Conservation (phyloP, 2,888 invertebrate genomes). For the Alsophila aescularia region DNA sequence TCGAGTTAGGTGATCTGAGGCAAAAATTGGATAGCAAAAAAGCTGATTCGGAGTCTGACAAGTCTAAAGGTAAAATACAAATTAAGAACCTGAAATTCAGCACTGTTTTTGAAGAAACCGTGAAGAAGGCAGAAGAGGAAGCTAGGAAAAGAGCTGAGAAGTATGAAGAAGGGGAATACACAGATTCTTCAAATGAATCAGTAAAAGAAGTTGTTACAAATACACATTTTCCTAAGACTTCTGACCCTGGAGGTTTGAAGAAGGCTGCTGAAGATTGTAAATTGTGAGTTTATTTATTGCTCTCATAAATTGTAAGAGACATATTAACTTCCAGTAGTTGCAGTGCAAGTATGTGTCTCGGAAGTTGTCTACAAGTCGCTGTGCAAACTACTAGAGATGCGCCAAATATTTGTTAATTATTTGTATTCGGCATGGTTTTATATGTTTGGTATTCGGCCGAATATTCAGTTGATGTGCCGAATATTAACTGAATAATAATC, state of each 20-base stretch:
- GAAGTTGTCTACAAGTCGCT: no score
- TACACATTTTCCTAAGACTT: conserved; percentile 75
- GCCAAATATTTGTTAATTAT: no score
- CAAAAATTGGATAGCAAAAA: conserved; percentile 49
- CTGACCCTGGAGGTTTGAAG: conserved; percentile 78
- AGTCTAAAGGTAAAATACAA: conserved; percentile 84
- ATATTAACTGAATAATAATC: no score
- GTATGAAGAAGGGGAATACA: conserved; percentile 87
- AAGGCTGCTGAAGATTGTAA: conserved; percentile 79
- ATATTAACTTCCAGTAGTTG: no score
- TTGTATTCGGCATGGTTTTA: no score
- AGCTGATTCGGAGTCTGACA: conserved; percentile 61
- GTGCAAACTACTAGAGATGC: no score
- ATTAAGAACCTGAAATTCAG: conserved; percentile 89
- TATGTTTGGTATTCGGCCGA: no score
- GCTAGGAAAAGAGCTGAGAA: conserved; percentile 85
- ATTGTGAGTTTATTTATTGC: no score
- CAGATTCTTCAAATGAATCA: conserved; percentile 73
- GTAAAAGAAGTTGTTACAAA: conserved; percentile 65
- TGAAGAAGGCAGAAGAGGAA: conserved; percentile 86
- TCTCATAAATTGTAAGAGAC: no score
- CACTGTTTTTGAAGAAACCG: conserved; percentile 86
- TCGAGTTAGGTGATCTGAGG: conserved; percentile 56
- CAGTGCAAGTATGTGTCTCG: no score
- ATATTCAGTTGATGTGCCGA: no score